Evolutionary conservation across 1,140 invertebrate genomes (phyloP).

Genomic region (Pseudoatta argentina): DNA sequence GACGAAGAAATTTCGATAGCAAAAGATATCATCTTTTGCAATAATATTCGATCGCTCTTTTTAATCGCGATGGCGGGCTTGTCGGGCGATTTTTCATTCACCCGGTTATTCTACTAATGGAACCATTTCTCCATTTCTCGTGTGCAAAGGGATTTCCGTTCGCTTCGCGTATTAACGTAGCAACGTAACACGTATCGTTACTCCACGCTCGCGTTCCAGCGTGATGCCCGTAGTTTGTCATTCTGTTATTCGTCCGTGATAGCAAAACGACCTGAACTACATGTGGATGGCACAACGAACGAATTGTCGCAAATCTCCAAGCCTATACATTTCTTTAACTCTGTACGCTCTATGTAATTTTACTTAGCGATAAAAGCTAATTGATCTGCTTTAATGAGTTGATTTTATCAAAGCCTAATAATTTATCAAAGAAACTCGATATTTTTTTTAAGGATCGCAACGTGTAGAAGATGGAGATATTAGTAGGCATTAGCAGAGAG

Average conservation of each 20-base stretch:
- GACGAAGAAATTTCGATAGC: constrained; percentile 3
- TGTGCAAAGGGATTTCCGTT: constrained; percentile 45
- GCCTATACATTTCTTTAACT: not conserved
- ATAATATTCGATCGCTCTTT: constrained; percentile 29
- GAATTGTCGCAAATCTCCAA: constrained; percentile 40
- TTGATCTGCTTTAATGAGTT: constrained; percentile 18
- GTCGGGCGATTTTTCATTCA: constrained; percentile 52
- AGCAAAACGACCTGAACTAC: constrained; percentile 25
- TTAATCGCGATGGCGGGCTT: constrained; percentile 18
- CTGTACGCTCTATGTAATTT: not conserved
- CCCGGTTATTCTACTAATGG: constrained; percentile 47
- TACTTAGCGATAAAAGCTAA: constrained; percentile 3
- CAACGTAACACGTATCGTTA: constrained; percentile 52
- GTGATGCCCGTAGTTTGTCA: constrained; percentile 48
- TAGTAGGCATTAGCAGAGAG: not conserved
- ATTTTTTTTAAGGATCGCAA: not conserved
- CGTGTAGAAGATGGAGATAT: not conserved
- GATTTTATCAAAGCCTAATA: not conserved
- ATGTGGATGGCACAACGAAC: not conserved
- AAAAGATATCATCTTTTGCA: constrained; percentile 17
- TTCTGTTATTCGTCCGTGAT: constrained; percentile 44
- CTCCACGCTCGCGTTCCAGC: constrained; percentile 18
- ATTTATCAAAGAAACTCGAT: not conserved
- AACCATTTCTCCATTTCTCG: constrained; percentile 58
- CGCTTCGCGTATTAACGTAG: constrained; percentile 55